These are phyloP conservation scores for Oreonectes daqikongensis DNA, from an alignment of 2,797 vertebrate genomes.

Conservation along the genomic window DNA sequence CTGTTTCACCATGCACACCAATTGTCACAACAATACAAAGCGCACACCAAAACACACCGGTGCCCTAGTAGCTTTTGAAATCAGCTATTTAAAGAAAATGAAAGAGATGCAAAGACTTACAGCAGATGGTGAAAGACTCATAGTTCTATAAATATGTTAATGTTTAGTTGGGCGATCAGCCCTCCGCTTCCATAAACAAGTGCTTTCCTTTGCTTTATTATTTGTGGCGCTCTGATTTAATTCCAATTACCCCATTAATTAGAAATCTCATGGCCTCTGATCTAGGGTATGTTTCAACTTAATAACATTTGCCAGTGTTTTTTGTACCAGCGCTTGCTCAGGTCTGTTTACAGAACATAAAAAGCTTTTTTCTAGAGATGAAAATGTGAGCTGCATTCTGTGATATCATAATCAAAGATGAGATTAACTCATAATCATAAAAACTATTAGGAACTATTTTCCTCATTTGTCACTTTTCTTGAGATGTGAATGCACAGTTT, in stretches of 20 bases:
- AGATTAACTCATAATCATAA: slow-evolving; percentile 8
- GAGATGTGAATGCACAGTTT: slow-evolving; percentile 38
- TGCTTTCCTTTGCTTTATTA: slow-evolving; percentile 67
- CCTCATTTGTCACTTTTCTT: slow-evolving; percentile 52
- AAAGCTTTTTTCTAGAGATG: slow-evolving; percentile 32
- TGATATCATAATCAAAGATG: slow-evolving; percentile 23
- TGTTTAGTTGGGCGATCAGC: slow-evolving; percentile 31
- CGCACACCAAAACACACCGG: slow-evolving; percentile 21
- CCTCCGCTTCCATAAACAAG: slow-evolving; percentile 28
- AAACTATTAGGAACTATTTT: slow-evolving; percentile 26
- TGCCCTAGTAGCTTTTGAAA: slow-evolving; percentile 28
- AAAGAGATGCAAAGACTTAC: slow-evolving; percentile 6
- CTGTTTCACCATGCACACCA: slow-evolving; percentile 38
- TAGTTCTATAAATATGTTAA: slow-evolving; percentile 52
- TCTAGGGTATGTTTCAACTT: slow-evolving; percentile 66
- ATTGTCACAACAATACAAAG: slow-evolving; percentile 44
- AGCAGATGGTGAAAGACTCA: slow-evolving; percentile 37
- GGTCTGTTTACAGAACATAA: slow-evolving; percentile 53
- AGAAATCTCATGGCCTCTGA: slow-evolving; percentile 75
- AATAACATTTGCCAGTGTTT: slow-evolving; percentile 72
- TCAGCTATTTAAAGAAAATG: slow-evolving; percentile 34
- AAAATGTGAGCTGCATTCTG: not conserved
- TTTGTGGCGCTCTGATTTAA: slow-evolving; percentile 72
- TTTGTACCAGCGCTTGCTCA: slow-evolving; percentile 53
- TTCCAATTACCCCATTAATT: slow-evolving; percentile 77